Evolutionary conservation across 37 sponge, comb jelly and placozoan species (phyloP).

Genomic region (Halichondria panicea): DNA sequence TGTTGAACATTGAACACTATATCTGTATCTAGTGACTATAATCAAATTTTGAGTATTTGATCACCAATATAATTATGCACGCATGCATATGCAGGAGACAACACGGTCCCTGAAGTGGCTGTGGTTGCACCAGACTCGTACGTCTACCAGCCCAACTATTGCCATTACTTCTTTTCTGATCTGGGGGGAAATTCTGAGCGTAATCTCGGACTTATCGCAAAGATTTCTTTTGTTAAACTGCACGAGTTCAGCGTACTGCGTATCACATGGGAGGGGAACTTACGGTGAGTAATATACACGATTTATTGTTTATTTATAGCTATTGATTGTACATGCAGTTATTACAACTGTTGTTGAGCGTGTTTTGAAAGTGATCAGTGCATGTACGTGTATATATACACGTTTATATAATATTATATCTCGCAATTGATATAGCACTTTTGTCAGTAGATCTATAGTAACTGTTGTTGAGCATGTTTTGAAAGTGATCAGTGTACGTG

Average conservation of each 20-base stretch:
- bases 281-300: constrained; percentile 12
- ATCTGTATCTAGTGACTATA: too few relatives aligned
- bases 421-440: too few relatives aligned
- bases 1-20: not conserved
- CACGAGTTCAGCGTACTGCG: constrained; percentile 46
- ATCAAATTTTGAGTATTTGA: not conserved
- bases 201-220: constrained; percentile 45
- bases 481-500: too few relatives aligned
- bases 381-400: too few relatives aligned
- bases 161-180: constrained; percentile 50
- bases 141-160: constrained; percentile 58
- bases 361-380: too few relatives aligned
- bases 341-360: too few relatives aligned
- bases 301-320: too few relatives aligned
- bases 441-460: too few relatives aligned
- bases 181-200: constrained; percentile 49
- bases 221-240: constrained; percentile 25
- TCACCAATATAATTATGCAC: not conserved
- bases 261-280: constrained; percentile 69
- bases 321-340: too few relatives aligned
- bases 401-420: too few relatives aligned
- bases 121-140: constrained; percentile 10
- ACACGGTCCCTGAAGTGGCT: constrained; percentile 5
- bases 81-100: not conserved
- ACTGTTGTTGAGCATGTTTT: too few relatives aligned